These are phyloP conservation scores for Pimpla rufipes DNA, from an alignment of 2,888 invertebrate genomes.

Conservation along the genomic window DNA sequence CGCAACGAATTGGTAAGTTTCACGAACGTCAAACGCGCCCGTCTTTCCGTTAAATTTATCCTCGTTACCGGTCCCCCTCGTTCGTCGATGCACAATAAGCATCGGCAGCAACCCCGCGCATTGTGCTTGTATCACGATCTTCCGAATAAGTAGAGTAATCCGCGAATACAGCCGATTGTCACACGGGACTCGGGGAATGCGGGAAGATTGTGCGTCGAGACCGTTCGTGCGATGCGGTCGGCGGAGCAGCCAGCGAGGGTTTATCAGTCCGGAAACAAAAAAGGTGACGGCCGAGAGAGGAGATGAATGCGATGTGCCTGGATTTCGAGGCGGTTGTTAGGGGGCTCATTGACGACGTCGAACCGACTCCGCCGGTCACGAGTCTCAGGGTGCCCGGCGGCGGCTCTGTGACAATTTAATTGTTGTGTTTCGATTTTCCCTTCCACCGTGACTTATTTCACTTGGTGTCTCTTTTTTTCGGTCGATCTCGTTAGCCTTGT, in stretches of 20 bases:
- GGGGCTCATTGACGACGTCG: slow-evolving; percentile 18
- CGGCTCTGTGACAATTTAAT: slow-evolving; percentile 25
- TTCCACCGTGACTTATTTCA: slow-evolving; percentile 14
- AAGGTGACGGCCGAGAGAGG: slow-evolving; percentile 11
- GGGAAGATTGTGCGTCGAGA: slow-evolving; percentile 62
- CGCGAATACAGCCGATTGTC: slow-evolving; percentile 41
- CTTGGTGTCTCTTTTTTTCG: slow-evolving; percentile 16
- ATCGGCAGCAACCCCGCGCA: slow-evolving; percentile 2
- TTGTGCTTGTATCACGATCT: slow-evolving; percentile 38
- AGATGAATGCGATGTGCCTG: slow-evolving; percentile 24
- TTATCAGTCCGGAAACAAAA: slow-evolving; percentile 60
- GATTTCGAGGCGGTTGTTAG: slow-evolving; percentile 52
- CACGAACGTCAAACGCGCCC: not conserved
- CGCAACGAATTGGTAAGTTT: not conserved
- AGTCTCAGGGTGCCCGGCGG: slow-evolving; percentile 16
- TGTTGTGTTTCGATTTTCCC: slow-evolving; percentile 38
- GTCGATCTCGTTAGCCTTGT: slow-evolving; percentile 69
- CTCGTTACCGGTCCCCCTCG: slow-evolving; percentile 10
- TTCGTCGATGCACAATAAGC: not conserved
- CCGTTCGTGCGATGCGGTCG: too few species aligned
- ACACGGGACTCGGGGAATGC: slow-evolving; percentile 53
- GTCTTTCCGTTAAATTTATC: slow-evolving; percentile 35
- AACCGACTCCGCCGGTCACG: not conserved
- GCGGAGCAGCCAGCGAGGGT: too few species aligned
- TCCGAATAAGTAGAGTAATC: slow-evolving; percentile 27